phyloP scores from a whole-genome alignment of 2,888 invertebrate species.

The Shargacucullia verbasci region DNA sequence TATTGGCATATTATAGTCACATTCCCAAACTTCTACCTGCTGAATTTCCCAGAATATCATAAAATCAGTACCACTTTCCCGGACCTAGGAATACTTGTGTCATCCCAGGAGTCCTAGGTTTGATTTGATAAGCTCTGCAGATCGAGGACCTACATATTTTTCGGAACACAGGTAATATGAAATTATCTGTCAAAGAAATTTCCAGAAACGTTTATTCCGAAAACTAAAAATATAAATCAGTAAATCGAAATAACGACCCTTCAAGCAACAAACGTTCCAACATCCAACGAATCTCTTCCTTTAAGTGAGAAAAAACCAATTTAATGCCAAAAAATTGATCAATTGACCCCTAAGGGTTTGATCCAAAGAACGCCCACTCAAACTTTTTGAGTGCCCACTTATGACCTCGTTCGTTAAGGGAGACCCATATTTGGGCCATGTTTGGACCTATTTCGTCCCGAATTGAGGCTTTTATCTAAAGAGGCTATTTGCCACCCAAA shows the following conservation, averaged over 20 bases:
- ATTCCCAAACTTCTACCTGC: no score
- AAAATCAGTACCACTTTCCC: no score
- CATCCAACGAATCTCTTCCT: conserved; percentile 4
- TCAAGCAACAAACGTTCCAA: conserved; percentile 5
- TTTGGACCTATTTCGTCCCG: conserved; percentile 41
- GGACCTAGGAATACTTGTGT: no score
- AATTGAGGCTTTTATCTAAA: conserved; percentile 58
- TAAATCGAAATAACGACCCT: conserved; percentile 7
- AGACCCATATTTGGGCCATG: conserved; percentile 24
- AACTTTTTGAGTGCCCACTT: conserved; percentile 55
- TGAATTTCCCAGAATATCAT: no score
- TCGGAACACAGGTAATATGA: background rate
- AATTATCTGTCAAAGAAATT: no score
- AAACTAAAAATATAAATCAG: background rate
- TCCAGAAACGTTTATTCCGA: no score
- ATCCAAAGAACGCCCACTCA: conserved; percentile 30
- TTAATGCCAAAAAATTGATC: conserved; percentile 42
- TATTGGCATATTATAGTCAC: no score
- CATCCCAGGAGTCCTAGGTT: no score
- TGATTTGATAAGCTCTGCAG: no score
- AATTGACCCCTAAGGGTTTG: conserved; percentile 44
- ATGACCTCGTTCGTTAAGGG: conserved; percentile 44
- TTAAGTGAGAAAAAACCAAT: conserved; percentile 29
- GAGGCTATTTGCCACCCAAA: conserved; percentile 50
- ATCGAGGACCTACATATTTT: no score